phyloP scores from a whole-genome alignment of 1,140 invertebrate species.

The Pseudomyrmex dendroicus region DNA sequence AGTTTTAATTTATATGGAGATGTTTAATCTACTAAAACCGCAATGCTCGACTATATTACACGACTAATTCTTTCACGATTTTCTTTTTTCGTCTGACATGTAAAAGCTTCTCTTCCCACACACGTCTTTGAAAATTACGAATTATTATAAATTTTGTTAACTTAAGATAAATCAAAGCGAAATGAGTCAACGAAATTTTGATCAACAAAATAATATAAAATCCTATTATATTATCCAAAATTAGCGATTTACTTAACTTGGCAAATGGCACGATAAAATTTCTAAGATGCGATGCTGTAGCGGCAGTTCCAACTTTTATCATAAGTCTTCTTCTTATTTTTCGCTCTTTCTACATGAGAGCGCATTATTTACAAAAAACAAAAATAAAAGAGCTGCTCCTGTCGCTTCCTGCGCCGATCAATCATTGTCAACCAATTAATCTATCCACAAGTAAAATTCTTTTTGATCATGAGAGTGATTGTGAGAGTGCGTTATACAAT shows the following conservation, averaged over 20 bases:
- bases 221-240: constrained; percentile 40
- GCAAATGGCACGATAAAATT: constrained; percentile 26
- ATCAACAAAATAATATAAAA: constrained; percentile 15
- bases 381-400: constrained; percentile 2
- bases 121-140: background rate
- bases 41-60: background rate
- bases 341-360: constrained; percentile 31
- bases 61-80: background rate
- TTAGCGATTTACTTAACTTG: constrained; percentile 50
- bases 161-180: background rate
- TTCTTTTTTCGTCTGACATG: constrained; percentile 1
- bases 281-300: background rate
- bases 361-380: constrained; percentile 24
- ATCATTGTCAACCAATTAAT: constrained; percentile 66
- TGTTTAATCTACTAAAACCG: constrained; percentile 53
- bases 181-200: constrained; percentile 7
- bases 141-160: constrained; percentile 11
- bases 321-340: constrained; percentile 66
- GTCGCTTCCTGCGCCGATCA: constrained; percentile 47
- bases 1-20: constrained; percentile 35
- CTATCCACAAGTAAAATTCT: constrained; percentile 54
- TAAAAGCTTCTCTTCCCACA: background rate
- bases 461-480: constrained; percentile 17
- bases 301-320: constrained; percentile 46
- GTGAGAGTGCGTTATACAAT: background rate